These are phyloP conservation scores for Therioaphis trifolii DNA, from an alignment of 2,888 invertebrate species.

Conservation along the genomic window DNA sequence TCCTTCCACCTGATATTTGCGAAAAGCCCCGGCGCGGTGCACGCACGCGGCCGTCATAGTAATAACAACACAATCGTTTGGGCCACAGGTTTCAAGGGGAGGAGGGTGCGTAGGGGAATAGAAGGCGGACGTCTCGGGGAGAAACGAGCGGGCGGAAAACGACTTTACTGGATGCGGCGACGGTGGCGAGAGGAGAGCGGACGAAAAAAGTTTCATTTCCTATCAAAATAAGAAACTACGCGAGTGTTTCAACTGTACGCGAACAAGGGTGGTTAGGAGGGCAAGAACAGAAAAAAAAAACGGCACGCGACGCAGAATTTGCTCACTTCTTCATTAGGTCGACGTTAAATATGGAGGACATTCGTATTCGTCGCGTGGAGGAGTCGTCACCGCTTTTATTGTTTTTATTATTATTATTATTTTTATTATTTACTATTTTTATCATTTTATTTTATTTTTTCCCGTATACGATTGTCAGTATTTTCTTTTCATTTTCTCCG, in stretches of 20 bases:
- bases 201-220: slow-evolving; percentile 14
- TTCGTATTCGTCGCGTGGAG: background rate
- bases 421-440: background rate
- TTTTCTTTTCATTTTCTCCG: too few relatives aligned
- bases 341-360: background rate
- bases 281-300: background rate
- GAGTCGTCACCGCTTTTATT: too few relatives aligned
- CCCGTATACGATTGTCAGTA: too few relatives aligned
- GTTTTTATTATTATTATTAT: background rate
- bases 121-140: too few relatives aligned
- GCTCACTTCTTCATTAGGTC: background rate
- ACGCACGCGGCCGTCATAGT: background rate
- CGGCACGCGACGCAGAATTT: background rate
- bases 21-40: background rate
- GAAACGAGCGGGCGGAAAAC: too few relatives aligned
- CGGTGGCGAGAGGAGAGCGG: background rate
- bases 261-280: background rate
- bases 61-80: slow-evolving; percentile 1
- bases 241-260: too few relatives aligned
- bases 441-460: background rate
- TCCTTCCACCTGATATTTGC: slow-evolving; percentile 9
- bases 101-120: background rate
- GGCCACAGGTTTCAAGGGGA: background rate
- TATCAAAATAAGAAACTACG: slow-evolving; percentile 39
- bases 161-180: background rate